Evolutionary conservation across 2,113 vertebrate species (phyloP), one percentile per base, ranked within the genome.

Genomic region (Trogon melanurus): DNA sequence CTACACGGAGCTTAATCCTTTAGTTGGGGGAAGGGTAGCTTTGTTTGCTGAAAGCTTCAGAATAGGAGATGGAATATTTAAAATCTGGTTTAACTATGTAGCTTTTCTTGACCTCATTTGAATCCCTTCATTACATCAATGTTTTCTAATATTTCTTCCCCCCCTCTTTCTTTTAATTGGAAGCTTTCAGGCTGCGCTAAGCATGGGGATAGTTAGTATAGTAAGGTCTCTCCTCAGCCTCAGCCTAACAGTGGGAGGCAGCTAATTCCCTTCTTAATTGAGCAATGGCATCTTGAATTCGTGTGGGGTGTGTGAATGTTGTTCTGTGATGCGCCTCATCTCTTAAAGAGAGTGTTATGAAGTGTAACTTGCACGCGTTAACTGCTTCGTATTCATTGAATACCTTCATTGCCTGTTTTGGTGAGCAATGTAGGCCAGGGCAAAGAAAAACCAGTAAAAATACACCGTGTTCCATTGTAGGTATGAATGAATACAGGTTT

Each of bases 391-490:
- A 44, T 6, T 82, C 23, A 56, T 48, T 36, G 54, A 45, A 36
- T 32, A 56, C 34, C 57, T 67, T 34, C 13, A 26, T 38, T 78
- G 27, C 57, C 16, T 81, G 45, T 66, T 51, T 7, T 71, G 48
- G 26, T 61, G 48, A 89, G 44, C 79, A 44, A 25, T 16, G 10
- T n/a, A 51, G 65, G 44, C 34, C 75, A 91, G 62, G 67, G n/a
- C 53, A 66, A 64, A 29, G 51, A 30, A 36, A 70, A 82, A 12
- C 17, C 44, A 12, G 56, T 51, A 32, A 53, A 38, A 69, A 4
- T 12, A 12, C 0, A 6, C 19, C 0, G 0, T 34, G 11, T 71
- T 75, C 18, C 16, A 26, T 34, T 6, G 0, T 6, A 6, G 5
- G 2, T 29, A 3, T 22, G 51, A 32, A 41, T 9, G 26, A 18